A percentile compares a stretch with the other conserved stretches of the same genome.
Conservation (phyloP, 2,113 vertebrate genomes). For the Dicaeum eximium region DNA sequence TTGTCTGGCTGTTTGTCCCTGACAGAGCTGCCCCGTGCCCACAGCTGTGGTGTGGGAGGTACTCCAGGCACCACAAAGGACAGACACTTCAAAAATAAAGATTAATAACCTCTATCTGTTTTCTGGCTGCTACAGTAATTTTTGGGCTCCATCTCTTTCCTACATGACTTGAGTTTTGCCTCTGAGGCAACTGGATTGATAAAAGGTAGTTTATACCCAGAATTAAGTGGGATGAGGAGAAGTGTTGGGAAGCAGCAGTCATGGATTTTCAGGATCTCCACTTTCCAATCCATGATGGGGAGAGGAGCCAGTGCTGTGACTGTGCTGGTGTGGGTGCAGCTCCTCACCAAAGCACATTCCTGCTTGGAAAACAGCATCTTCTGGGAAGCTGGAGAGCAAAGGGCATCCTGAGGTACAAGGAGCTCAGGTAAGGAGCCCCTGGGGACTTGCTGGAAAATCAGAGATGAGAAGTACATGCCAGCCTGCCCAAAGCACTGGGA, state of each 20-base stretch:
- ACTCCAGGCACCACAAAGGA: accelerated
- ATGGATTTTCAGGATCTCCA: background rate
- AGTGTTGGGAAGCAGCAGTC: background rate
- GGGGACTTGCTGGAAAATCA: background rate
- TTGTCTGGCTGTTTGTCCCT: background rate
- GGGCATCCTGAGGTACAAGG: background rate
- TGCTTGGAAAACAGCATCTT: background rate
- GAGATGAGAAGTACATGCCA: accelerated
- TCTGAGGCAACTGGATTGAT: background rate
- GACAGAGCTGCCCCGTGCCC: background rate
- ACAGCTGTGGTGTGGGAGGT: accelerated
- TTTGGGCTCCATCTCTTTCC: background rate
- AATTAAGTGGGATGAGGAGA: background rate
- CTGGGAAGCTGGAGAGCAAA: background rate
- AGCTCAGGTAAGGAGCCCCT: background rate
- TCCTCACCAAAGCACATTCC: background rate
- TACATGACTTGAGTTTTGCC: background rate
- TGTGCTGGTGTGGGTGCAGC: background rate
- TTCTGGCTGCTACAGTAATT: background rate
- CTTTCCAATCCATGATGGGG: background rate
- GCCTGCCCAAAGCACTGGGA: background rate
- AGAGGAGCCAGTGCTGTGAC: background rate
- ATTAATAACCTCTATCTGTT: background rate
- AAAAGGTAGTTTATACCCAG: background rate
- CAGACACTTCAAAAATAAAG: background rate